Evolutionary conservation across 1,140 invertebrate genomes (phyloP), one percentile per base, ranked within the genome.

Genomic region (Anthonomus grandis): DNA sequence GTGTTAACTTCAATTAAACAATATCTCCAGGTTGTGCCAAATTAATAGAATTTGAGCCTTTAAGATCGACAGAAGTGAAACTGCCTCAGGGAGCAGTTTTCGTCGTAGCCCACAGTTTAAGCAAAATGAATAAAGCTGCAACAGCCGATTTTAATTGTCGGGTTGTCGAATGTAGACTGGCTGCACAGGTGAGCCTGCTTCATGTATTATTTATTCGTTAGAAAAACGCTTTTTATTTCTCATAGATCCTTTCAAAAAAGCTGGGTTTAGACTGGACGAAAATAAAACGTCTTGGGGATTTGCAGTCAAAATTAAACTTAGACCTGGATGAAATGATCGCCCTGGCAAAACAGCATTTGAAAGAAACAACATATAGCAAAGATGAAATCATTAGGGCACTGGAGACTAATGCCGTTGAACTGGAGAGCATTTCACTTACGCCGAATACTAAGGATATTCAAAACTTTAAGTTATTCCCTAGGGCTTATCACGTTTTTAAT

Each of bases 21-120:
- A n/a, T n/a, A n/a, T 5, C 36, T 48, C 3, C 6, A 86, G 87
- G 88, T 58, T 85, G 81, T 65, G 93, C 93, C 0, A 91, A 93
- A 71, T 80, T 93, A 59, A 98, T 99, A 63, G 89, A 96, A 64
- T 99, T 97, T 77, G 84, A 93, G 69, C 97, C 97, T 0, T 72
- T 98, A 10, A 80, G 80, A 57, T 84, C 87, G 4, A 82, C 79
- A 25, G 84, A 93, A 66, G 86, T 98, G 3, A 73, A 72, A 0
- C 72, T 99, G 22, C 96, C 97, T 3, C 65, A 79, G 52, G 85
- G 85, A 53, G 87, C 86, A 36, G 83, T 86, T 6, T 99, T 99
- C 78, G 91, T 98, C 4, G 89, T 99, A 42, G 88, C 92, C 6
- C 94, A 99, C 69, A 94, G 91, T 74, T 79, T 95, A 64, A 86